Evolutionary conservation across 2,797 vertebrate species (phyloP).

Genomic region (Paedocypris micromegethes): DNA sequence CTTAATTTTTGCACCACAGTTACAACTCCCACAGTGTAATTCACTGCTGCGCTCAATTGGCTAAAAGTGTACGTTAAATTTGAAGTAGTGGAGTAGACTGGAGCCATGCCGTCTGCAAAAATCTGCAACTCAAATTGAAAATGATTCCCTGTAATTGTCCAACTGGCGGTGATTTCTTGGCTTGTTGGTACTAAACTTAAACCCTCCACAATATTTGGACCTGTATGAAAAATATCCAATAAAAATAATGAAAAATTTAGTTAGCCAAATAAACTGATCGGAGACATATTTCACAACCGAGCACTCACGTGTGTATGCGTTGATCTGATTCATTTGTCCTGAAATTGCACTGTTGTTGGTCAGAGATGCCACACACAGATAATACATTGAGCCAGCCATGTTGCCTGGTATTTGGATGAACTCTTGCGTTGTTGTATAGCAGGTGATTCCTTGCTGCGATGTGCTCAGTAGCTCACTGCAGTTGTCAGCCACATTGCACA

Average conservation of each 20-base stretch:
- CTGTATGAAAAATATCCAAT: neutral
- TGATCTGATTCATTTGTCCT: constrained; percentile 1
- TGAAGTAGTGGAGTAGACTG: neutral
- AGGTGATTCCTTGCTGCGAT: accelerated
- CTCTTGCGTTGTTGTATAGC: accelerated
- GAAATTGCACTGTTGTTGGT: accelerated
- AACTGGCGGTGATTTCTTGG: accelerated
- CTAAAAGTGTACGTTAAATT: accelerated
- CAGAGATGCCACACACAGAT: constrained; percentile 17
- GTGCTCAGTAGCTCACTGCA: neutral
- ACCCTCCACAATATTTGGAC: neutral
- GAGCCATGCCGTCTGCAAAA: no score
- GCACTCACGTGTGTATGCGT: constrained; percentile 39
- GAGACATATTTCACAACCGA: neutral
- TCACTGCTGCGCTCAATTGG: accelerated
- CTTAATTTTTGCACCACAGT: neutral
- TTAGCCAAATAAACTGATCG: no score
- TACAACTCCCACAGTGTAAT: constrained; percentile 45
- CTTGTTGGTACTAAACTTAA: accelerated
- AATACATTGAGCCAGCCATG: neutral
- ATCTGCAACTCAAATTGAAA: neutral
- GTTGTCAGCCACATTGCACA: neutral
- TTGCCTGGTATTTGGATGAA: accelerated
- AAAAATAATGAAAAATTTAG: neutral
- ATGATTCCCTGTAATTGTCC: neutral